Evolutionary conservation across 2,888 invertebrate species (phyloP).

Genomic region (Trichopoda pennipes): DNA sequence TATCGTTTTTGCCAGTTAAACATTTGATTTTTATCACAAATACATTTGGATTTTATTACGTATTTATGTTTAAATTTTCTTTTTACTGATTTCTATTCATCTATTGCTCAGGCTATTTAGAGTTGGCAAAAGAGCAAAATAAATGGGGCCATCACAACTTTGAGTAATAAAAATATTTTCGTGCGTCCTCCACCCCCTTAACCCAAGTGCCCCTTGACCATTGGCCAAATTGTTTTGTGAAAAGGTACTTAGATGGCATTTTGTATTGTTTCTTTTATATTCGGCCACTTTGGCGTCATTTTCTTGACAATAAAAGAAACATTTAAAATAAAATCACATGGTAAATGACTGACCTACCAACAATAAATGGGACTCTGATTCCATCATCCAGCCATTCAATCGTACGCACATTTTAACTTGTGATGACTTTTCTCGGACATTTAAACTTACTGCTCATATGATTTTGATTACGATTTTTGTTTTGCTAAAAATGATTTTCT

Average conservation of each 20-base stretch:
- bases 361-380: constrained; percentile 17
- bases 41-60: constrained; percentile 80
- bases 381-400: constrained; percentile 1
- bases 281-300: constrained; percentile 80
- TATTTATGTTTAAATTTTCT: constrained; percentile 68
- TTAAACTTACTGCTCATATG: constrained; percentile 65
- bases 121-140: constrained; percentile 14
- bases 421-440: not conserved
- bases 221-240: constrained; percentile 66
- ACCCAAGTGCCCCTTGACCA: constrained; percentile 57
- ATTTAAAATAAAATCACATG: constrained; percentile 78
- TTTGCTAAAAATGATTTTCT: constrained; percentile 42
- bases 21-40: constrained; percentile 80
- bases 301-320: constrained; percentile 80
- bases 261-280: constrained; percentile 69
- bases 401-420: constrained; percentile 29
- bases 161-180: constrained; percentile 36
- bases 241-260: constrained; percentile 60
- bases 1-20: constrained; percentile 64
- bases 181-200: constrained; percentile 5
- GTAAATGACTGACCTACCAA: constrained; percentile 73
- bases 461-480: constrained; percentile 39
- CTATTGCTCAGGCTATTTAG: constrained; percentile 28
- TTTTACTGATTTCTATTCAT: constrained; percentile 23
- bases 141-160: constrained; percentile 38